Percentiles rank a stretch among this genome's conserved stretches.
phyloP scores from a whole-genome alignment of 2,888 invertebrate genomes.

The Trachelus iudaicus region DNA sequence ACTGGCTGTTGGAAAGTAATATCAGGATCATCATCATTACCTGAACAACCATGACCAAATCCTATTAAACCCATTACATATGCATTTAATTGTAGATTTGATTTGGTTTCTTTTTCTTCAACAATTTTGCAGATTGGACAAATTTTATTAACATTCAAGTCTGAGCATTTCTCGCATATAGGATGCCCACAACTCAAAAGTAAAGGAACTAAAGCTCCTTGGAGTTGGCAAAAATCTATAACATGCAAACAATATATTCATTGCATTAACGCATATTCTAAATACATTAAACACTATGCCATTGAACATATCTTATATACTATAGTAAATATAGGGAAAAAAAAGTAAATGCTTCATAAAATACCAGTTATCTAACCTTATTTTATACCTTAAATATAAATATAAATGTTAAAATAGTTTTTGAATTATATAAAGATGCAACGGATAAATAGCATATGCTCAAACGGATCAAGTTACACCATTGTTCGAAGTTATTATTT shows the following conservation, averaged over 20 bases:
- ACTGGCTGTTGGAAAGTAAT: slow-evolving; percentile 30
- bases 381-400: neutral
- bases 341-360: neutral
- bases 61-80: slow-evolving; percentile 53
- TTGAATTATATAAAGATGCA: neutral
- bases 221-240: slow-evolving; percentile 21
- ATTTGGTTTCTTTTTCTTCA: slow-evolving; percentile 29
- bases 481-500: neutral
- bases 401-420: neutral
- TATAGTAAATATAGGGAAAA: slow-evolving; percentile 10
- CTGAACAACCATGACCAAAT: slow-evolving; percentile 22
- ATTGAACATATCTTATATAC: neutral
- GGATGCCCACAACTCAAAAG: slow-evolving; percentile 76
- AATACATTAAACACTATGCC: neutral
- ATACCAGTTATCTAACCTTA: neutral
- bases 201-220: slow-evolving; percentile 65
- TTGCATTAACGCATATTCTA: neutral
- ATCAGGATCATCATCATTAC: slow-evolving; percentile 34
- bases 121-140: slow-evolving; percentile 56
- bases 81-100: slow-evolving; percentile 60
- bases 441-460: neutral
- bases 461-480: neutral
- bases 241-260: neutral
- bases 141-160: slow-evolving; percentile 58
- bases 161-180: slow-evolving; percentile 75